A percentile compares a stretch with the other conserved stretches of the same genome.
Evolutionary conservation across 2,113 vertebrate species (phyloP).

Genomic region (Callaeas wilsoni): DNA sequence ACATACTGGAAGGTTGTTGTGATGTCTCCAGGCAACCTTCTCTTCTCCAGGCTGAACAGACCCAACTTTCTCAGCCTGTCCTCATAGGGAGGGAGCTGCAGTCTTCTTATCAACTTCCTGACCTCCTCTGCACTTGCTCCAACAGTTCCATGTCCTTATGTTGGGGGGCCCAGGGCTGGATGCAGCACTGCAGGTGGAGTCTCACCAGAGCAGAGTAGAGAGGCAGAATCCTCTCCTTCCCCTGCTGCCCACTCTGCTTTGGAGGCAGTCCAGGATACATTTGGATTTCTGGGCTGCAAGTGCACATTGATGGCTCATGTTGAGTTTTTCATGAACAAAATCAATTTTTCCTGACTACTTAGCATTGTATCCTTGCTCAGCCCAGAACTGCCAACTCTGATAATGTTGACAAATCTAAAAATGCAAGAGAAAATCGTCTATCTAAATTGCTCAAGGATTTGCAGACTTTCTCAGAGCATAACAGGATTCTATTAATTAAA

Average conservation of each 20-base stretch:
- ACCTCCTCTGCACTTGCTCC: background rate
- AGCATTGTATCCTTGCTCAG: background rate
- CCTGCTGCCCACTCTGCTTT: fast-evolving
- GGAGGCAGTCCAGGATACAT: no score
- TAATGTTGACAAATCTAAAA: background rate
- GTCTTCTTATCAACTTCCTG: background rate
- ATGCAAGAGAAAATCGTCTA: background rate
- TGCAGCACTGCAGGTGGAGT: background rate
- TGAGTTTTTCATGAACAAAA: background rate
- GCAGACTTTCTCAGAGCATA: background rate
- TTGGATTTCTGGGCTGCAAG: background rate
- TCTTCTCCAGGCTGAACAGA: background rate
- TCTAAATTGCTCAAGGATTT: background rate
- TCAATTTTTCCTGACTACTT: background rate
- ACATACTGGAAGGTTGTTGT: background rate
- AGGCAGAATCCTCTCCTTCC: background rate
- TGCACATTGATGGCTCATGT: background rate
- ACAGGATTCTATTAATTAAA: background rate
- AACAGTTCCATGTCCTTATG: background rate
- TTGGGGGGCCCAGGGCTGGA: background rate
- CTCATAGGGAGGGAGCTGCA: background rate
- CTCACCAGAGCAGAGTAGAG: background rate
- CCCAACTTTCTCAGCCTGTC: background rate
- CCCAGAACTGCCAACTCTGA: background rate
- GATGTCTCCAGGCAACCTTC: fast-evolving